phyloP scores from a whole-genome alignment of 2,888 invertebrate genomes.

The Liopterus haemorrhoidalis region DNA sequence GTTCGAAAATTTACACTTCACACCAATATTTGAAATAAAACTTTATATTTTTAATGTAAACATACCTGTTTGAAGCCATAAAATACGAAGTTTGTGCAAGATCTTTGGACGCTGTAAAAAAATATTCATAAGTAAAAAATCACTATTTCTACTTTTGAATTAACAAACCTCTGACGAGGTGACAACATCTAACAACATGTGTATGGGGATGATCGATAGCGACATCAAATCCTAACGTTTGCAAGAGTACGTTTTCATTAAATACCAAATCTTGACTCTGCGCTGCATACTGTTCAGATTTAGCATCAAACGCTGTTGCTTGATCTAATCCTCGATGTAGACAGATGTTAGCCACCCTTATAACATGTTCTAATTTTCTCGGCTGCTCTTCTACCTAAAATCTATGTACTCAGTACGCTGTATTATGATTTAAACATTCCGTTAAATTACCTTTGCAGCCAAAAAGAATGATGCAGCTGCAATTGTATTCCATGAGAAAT shows the following conservation, averaged over 20 bases:
- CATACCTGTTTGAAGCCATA: conserved; percentile 93
- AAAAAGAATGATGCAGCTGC: conserved; percentile 92
- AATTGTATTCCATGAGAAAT: conserved; percentile 90
- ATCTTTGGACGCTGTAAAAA: conserved; percentile 79
- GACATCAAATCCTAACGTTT: conserved; percentile 96
- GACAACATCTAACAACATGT: conserved; percentile 92
- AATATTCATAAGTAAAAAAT: background rate
- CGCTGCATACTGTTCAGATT: conserved; percentile 68
- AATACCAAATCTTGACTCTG: conserved; percentile 91
- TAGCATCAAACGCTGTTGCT: conserved; percentile 59
- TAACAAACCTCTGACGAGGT: conserved; percentile 83
- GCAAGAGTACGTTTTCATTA: conserved; percentile 93
- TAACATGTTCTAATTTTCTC: conserved; percentile 93
- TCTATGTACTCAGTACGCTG: background rate
- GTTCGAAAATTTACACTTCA: too few relatives aligned
- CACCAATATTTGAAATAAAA: too few relatives aligned
- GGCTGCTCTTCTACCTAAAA: conserved; percentile 90
- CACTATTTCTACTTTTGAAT: conserved; percentile 23
- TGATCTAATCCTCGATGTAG: conserved; percentile 59
- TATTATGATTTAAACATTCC: too few relatives aligned
- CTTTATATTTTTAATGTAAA: too few relatives aligned
- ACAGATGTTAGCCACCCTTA: conserved; percentile 85
- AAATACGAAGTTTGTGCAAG: conserved; percentile 97
- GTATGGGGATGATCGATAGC: conserved; percentile 98
- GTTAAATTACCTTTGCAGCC: conserved; percentile 76